Base-by-base conservation (phyloP, 2,797 vertebrate genomes). In the Chelon labrosus region DNA sequence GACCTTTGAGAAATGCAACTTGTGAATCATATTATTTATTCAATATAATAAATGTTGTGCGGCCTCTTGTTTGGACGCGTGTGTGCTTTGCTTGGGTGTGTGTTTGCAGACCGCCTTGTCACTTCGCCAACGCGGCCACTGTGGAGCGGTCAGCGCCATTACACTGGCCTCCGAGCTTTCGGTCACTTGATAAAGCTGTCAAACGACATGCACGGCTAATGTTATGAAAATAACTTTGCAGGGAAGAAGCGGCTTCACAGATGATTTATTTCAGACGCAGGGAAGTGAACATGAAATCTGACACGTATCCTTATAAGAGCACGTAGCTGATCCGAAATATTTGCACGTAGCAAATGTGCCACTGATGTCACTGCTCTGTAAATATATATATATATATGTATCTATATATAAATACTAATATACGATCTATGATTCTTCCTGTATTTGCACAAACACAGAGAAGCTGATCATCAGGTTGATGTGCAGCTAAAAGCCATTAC, bases 131-230 rank as follows among this genome's bases (percentile, higher is more conserved):
- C 39, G 60, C 42, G 25, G 4, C 79, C 54, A 74, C 73, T 80
- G 44, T 83, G 14, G 55, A 25, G 50, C 53, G 65, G 56, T 49
- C 62, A 17, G 37, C 50, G 13, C 73, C 47, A 57, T 31, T 41
- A 3, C 35, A 54, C 69, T 53, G 54, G 49, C 51, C 63, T 77
- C 19, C 17, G 60, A 71, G 78, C 54, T 52, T 78, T 82, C 67
- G 56, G 75, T 12, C 77, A 11, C 57, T 70, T 70, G 83, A 82
- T 82, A 80, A 81, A 80, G 49, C 81, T 53, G 63, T 63, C 76
- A 80, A 57, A 76, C 67, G 65, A 59, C 56, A 67, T 44, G 44
- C 57, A 44, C 41, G 16, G 31, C 22, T 70, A 75, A 83, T 17
- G 72, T 59, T 85, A 73, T 69, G 67, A 86, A 86, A 85, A 84